These are phyloP conservation scores for Microcebus tavaratra DNA, from an alignment of 2,113 vertebrate species.

Conservation along the genomic window DNA sequence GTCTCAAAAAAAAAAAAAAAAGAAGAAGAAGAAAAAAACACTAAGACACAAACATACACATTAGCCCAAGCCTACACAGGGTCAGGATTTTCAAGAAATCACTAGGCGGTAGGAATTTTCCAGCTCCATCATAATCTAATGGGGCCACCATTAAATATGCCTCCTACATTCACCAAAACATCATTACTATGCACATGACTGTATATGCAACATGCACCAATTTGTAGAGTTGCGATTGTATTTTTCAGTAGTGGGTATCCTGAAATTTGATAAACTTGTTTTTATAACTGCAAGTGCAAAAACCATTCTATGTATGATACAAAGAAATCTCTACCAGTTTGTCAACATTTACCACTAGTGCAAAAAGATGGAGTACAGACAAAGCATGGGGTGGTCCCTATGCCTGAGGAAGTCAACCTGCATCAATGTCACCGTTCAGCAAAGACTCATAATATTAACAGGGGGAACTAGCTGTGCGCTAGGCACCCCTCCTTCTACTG, in stretches of 20 bases:
- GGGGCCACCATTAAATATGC: not conserved
- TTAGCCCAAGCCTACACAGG: not conserved
- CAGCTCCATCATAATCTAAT: not conserved
- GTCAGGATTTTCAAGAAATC: not conserved
- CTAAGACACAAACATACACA: not conserved
- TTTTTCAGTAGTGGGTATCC: not conserved
- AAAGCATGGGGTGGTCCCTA: not conserved
- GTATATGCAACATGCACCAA: not conserved
- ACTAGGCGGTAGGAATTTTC: not conserved
- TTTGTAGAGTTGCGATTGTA: not conserved
- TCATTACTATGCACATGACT: not conserved
- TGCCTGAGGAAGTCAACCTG: not conserved
- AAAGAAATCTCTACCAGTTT: not conserved
- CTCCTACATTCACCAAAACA: not conserved
- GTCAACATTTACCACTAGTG: not conserved
- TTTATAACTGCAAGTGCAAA: slow-evolving; percentile 14
- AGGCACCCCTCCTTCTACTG: not conserved
- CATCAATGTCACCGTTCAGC: not conserved
- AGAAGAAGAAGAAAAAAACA: not conserved
- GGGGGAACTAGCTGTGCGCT: not conserved
- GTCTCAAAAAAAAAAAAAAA: too few species aligned
- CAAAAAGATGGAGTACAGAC: slow-evolving; percentile 2
- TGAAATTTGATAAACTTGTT: slow-evolving; percentile 14
- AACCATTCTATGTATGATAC: not conserved
- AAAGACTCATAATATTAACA: not conserved